Base-by-base conservation (phyloP, 2,888 invertebrate genomes). In the Resseliella maxima region DNA sequence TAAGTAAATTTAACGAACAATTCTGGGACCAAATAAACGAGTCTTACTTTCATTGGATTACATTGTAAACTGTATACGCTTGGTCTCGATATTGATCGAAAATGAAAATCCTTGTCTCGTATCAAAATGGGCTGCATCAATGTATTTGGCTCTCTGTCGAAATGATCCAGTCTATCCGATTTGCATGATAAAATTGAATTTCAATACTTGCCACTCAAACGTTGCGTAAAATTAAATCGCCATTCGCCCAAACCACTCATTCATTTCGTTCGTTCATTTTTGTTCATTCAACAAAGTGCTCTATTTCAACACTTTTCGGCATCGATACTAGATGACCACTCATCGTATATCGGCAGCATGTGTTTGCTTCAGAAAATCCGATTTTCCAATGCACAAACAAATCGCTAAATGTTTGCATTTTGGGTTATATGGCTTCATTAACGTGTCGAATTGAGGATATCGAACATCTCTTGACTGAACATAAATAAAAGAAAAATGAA, bases 161-260 rank as follows among this genome's bases (percentile, higher is more conserved):
- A 24, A 12, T 59, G 24, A n/a, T 31, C 31, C 0, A 15, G n/a
- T 21, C 72, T 72, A 72, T 72, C 10, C 72, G 31, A 72, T 72
- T 72, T 72, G 31, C 35, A 72, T 72, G 72, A 72, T 72, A 72
- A 72, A 72, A 72, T 72, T 72, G 72, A 72, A 72, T 72, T 72
- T 72, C 72, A 3, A 72, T 72, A 59, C 72, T 72, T 31, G 35
- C 31, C 31, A 72, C 72, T 31, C 72, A 72, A 31, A 3, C 72
- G 72, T 31, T 31, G 72, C 72, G 72, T 72, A 35, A 72, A 72
- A 72, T 31, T 72, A 72, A 72, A 72, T 72, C 72, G 72, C 12
- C 31, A 5, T 15, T 10, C 31, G 18, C n/a, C 41, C 41, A 41
- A 41, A 41, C 6, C 12, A 41, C 41, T 12, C 6, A 41, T 8